phyloP scores from a whole-genome alignment of 1,140 invertebrate genomes.

The Halotydeus destructor region DNA sequence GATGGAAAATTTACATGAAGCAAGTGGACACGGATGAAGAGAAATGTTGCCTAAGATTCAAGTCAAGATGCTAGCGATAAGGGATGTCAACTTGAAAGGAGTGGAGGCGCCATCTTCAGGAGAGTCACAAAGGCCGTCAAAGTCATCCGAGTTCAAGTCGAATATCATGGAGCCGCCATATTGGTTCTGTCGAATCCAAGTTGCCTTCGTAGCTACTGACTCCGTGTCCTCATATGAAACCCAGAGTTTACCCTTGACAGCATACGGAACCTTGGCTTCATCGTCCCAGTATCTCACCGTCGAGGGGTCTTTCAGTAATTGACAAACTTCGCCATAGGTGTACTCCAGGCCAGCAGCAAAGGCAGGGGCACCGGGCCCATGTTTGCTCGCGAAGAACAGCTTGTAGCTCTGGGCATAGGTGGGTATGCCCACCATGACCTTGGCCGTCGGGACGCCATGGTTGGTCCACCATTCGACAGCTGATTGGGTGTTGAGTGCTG shows the following conservation, averaged over 20 bases:
- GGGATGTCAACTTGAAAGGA: slow-evolving; percentile 1
- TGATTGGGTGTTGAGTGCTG: slow-evolving; percentile 66
- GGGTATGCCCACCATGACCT: slow-evolving; percentile 64
- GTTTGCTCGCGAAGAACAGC: slow-evolving; percentile 48
- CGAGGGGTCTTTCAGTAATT: background rate
- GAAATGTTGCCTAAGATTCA: no score
- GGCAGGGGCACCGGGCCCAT: slow-evolving; percentile 35
- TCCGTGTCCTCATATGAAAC: slow-evolving; percentile 65
- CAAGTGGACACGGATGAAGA: no score
- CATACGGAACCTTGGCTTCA: slow-evolving; percentile 54
- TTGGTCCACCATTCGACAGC: slow-evolving; percentile 61
- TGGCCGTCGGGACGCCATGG: slow-evolving; percentile 60
- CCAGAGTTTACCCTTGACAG: slow-evolving; percentile 68
- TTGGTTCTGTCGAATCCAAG: slow-evolving; percentile 21
- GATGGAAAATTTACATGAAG: no score
- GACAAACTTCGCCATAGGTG: slow-evolving; percentile 2
- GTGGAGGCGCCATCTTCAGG: no score
- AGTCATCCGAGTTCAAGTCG: slow-evolving; percentile 26
- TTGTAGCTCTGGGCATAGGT: slow-evolving; percentile 67
- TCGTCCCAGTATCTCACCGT: slow-evolving; percentile 39
- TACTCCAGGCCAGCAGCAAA: background rate
- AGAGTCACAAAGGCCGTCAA: slow-evolving; percentile 16
- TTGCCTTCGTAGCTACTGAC: slow-evolving; percentile 49
- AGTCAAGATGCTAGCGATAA: slow-evolving; percentile 5
- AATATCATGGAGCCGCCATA: slow-evolving; percentile 28